Evolutionary conservation across 2,113 vertebrate genomes (phyloP).

Genomic region (Lethenteron camtschaticum): DNA sequence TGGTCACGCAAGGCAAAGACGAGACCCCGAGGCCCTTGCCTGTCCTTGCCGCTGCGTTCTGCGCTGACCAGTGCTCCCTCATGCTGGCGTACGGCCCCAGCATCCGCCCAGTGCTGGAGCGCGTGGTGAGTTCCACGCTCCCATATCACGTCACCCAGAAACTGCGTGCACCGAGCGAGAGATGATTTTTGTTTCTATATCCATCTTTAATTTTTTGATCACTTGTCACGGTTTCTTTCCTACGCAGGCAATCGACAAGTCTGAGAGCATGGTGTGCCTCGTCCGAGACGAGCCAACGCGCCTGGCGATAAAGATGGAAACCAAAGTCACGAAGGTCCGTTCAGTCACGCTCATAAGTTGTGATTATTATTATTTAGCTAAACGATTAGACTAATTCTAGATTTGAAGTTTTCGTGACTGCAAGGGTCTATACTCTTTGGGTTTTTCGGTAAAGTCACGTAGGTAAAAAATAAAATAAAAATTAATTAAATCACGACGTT

Average conservation of each 20-base stretch:
- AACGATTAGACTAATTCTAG: too few species aligned
- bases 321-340: slow-evolving; percentile 60
- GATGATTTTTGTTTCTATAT: too few species aligned
- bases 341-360: background rate
- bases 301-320: slow-evolving; percentile 45
- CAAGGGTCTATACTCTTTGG: too few species aligned
- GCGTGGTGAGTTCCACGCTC: slow-evolving; percentile 30
- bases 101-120: slow-evolving; percentile 68
- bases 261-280: slow-evolving; percentile 58
- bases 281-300: slow-evolving; percentile 49
- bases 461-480: too few species aligned
- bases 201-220: too few species aligned
- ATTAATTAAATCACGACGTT: too few species aligned
- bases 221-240: too few species aligned
- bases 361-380: too few species aligned
- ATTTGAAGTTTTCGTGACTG: too few species aligned
- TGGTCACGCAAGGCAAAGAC: slow-evolving; percentile 40
- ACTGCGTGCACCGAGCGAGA: too few species aligned
- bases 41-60: slow-evolving; percentile 47
- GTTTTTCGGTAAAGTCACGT: too few species aligned
- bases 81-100: slow-evolving; percentile 58
- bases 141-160: too few species aligned
- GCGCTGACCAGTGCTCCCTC: slow-evolving; percentile 33
- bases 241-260: slow-evolving; percentile 9
- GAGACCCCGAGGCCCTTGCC: slow-evolving; percentile 52